Evolutionary conservation across 2,888 invertebrate genomes (phyloP).

Genomic region (Sericinus montela): DNA sequence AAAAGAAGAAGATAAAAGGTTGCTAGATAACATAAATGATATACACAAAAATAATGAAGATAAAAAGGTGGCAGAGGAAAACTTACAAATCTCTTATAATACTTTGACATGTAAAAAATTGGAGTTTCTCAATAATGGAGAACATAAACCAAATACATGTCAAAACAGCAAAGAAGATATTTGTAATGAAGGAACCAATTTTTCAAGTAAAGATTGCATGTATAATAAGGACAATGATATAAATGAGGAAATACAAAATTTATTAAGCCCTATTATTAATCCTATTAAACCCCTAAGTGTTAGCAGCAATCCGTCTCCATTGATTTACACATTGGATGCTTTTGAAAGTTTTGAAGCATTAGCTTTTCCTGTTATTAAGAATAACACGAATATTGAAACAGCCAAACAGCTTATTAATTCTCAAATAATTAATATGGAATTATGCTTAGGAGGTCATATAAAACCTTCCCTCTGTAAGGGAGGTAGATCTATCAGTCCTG

Average conservation of each 20-base stretch:
- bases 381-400: slow-evolving; percentile 34
- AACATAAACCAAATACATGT: no score
- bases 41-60: not conserved
- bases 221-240: not conserved
- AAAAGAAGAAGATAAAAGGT: not conserved
- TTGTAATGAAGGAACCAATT: not conserved
- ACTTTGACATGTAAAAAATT: no score
- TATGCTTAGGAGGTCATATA: slow-evolving; percentile 21
- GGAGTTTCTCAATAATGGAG: no score
- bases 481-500: slow-evolving; percentile 2
- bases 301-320: slow-evolving; percentile 27
- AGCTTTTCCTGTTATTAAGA: slow-evolving; percentile 44
- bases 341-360: slow-evolving; percentile 63
- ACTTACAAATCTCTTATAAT: not conserved
- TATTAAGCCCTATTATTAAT: slow-evolving; percentile 44
- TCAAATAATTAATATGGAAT: slow-evolving; percentile 46
- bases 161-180: not conserved
- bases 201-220: not conserved
- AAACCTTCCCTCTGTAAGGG: not conserved
- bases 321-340: slow-evolving; percentile 45
- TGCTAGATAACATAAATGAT: not conserved
- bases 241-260: not conserved
- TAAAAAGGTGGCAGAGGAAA: not conserved
- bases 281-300: slow-evolving; percentile 26
- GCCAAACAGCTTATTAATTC: slow-evolving; percentile 53